Base-by-base conservation (phyloP, 1,140 invertebrate genomes). In the Microplitis demolitor region DNA sequence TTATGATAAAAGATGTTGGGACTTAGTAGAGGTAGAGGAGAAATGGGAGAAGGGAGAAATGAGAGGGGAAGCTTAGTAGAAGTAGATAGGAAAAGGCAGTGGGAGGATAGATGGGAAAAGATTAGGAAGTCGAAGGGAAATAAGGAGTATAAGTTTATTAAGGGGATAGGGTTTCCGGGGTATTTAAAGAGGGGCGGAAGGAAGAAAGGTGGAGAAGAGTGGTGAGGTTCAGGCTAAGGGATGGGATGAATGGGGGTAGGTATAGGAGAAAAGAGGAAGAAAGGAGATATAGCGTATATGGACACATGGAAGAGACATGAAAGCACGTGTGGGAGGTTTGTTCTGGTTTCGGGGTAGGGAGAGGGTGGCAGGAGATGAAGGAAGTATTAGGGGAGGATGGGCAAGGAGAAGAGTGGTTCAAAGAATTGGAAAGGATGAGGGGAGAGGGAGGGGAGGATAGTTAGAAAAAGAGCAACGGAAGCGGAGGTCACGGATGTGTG, bases 141-240 rank as follows among this genome's bases (percentile, higher is more conserved):
- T 45, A 56, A 4, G 13, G 60, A 66, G 2, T 72, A 72, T n/a
- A 66, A 72, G 8, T 54, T 56, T 8, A 34, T 72, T 13, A 56
- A 66, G 11, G 58, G 31, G 1, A 13, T 0, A 16, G 70, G 70
- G 16, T 8, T 66, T 3, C 62, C 70, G 54, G 63, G 70, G 11
- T 72, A 72, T 45, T n/a, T 72, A 1, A 64, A n/a, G 33, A 66
- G 39, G 24, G 62, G 11, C 14, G 61, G 39, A 31, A 16, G 54
- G 62, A 72, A 45, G 33, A 66, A 3, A 72, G 70, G 14, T 72
- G 62, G 70, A 54, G n/a, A n/a, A n/a, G n/a, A 3, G 45, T 66
- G n/a, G 70, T 51, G 4, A 72, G 45, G 31, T 72, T 69, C 11
- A 33, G 51, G 5, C 11, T 14, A 14, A 34, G 34, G 8, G 54